Evolutionary conservation across 2,113 vertebrate species (phyloP).

Genomic region (Cnemophilus loriae): DNA sequence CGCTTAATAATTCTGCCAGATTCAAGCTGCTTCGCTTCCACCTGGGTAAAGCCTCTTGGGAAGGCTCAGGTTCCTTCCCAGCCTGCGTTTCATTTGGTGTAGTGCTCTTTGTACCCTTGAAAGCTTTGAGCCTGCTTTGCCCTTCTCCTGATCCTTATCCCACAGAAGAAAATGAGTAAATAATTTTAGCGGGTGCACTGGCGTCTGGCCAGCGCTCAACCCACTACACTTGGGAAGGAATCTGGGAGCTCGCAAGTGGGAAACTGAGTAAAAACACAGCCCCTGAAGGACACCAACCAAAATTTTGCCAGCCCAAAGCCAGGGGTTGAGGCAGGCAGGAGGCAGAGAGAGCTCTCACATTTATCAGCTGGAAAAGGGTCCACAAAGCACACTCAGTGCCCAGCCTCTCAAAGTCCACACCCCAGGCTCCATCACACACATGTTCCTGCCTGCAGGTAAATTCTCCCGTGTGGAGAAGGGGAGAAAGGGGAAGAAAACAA

Average conservation of each 20-base stretch:
- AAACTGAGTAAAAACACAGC: not conserved
- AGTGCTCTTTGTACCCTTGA: too few species aligned
- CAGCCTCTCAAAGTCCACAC: not conserved
- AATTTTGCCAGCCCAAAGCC: not conserved
- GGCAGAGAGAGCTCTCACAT: not conserved
- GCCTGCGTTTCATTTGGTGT: not conserved
- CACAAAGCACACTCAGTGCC: not conserved
- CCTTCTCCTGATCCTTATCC: too few species aligned
- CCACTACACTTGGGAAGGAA: not conserved
- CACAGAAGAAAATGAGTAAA: too few species aligned
- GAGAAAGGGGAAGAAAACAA: accelerated
- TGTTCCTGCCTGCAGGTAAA: not conserved
- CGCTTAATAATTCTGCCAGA: not conserved
- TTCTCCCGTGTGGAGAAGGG: accelerated
- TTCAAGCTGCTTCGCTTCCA: accelerated
- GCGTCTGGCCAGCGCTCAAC: too few species aligned
- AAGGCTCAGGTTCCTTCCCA: not conserved
- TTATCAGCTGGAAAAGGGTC: not conserved
- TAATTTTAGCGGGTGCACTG: too few species aligned
- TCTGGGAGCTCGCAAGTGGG: not conserved
- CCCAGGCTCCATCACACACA: not conserved
- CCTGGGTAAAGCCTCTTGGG: not conserved
- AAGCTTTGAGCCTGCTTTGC: too few species aligned
- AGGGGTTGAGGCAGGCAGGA: not conserved
- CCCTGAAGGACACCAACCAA: not conserved